A percentile compares a stretch with the other conserved stretches of the same genome.
These are phyloP conservation scores for Pantherophis alleghaniensis DNA, from an alignment of 2,797 vertebrate genomes.

Conservation along the genomic window DNA sequence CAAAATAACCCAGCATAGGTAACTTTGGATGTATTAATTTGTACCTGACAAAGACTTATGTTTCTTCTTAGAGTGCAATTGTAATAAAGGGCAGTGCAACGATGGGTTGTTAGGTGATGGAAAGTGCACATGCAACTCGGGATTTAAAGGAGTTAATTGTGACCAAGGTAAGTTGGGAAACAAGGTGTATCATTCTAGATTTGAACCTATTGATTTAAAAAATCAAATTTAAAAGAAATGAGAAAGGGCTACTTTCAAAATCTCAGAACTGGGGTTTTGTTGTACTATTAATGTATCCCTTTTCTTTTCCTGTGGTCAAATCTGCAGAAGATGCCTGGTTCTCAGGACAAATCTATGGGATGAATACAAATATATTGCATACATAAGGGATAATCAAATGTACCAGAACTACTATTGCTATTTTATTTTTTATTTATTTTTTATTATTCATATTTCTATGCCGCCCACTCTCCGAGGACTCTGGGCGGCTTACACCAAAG, in stretches of 20 bases:
- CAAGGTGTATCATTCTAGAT: neutral
- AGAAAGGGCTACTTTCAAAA: neutral
- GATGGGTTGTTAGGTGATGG: slow-evolving; percentile 86
- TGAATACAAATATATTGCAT: neutral
- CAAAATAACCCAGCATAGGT: neutral
- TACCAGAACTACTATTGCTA: neutral
- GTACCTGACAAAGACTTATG: neutral
- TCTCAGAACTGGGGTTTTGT: neutral
- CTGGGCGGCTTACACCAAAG: too few species aligned
- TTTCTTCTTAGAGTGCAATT: slow-evolving; percentile 81
- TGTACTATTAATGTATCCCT: neutral
- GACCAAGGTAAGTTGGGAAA: slow-evolving; percentile 70
- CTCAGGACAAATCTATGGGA: neutral
- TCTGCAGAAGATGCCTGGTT: neutral
- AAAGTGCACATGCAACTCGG: slow-evolving; percentile 85
- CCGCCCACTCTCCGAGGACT: too few species aligned
- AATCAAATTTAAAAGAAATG: neutral
- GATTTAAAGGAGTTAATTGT: slow-evolving; percentile 86
- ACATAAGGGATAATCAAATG: neutral
- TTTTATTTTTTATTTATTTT: too few species aligned
- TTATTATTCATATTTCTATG: too few species aligned
- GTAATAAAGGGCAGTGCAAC: slow-evolving; percentile 84
- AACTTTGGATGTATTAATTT: neutral
- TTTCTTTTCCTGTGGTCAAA: neutral
- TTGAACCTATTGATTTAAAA: neutral